A percentile compares a stretch with the other conserved stretches of the same genome.
These are phyloP conservation scores for Rotaria magnacalcarata DNA, from an alignment of 2,888 invertebrate species.

Conservation along the genomic window DNA sequence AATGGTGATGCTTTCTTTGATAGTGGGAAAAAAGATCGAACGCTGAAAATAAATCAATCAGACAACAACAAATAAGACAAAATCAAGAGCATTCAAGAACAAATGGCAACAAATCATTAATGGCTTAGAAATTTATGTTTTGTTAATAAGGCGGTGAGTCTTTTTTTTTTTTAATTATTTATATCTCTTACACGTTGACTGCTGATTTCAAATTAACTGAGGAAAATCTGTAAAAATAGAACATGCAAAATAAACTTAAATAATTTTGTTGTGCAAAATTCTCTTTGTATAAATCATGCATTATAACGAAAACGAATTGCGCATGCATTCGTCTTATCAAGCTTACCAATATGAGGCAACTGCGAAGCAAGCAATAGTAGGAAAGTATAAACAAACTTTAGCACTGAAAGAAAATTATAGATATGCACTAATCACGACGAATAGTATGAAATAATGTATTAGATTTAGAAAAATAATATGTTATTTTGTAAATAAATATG, in stretches of 20 bases:
- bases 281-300: not conserved
- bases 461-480: not conserved
- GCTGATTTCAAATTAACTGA: not conserved
- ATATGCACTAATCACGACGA: not conserved
- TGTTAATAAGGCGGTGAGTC: not conserved
- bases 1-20: not conserved
- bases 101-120: not conserved
- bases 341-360: slow-evolving; percentile 27
- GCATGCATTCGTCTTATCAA: not conserved
- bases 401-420: slow-evolving; percentile 11
- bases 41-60: slow-evolving; percentile 6
- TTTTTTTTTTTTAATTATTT: no score
- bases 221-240: not conserved
- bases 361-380: slow-evolving; percentile 32
- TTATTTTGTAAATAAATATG: not conserved
- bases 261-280: not conserved
- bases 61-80: not conserved
- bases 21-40: not conserved
- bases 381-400: slow-evolving; percentile 4
- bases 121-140: not conserved
- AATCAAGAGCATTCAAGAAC: not conserved
- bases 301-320: not conserved
- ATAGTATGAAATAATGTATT: no score
- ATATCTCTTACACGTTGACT: not conserved
- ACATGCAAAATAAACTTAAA: not conserved